Percentiles rank a stretch among this genome's conserved stretches.
Evolutionary conservation across 2,113 vertebrate genomes (phyloP).

Genomic region (Mobula hypostoma): DNA sequence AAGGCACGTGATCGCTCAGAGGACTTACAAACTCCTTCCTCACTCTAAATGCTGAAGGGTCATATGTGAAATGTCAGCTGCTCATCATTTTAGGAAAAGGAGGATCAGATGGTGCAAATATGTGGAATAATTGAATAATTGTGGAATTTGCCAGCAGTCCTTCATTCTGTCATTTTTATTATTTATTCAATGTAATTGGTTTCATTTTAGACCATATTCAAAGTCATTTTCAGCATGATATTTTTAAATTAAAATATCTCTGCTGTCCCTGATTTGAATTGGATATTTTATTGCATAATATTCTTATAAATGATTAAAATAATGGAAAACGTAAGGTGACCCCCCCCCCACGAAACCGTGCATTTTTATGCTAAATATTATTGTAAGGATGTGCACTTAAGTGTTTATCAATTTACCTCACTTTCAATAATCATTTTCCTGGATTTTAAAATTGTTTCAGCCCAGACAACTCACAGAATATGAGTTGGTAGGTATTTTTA

Average conservation of each 20-base stretch:
- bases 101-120: neutral
- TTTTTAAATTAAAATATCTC: constrained; percentile 8
- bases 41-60: neutral
- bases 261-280: neutral
- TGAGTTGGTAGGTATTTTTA: neutral
- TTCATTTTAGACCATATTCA: neutral
- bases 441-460: neutral
- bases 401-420: neutral
- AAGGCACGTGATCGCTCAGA: no score
- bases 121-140: neutral
- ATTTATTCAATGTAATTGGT: neutral
- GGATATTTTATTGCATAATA: neutral
- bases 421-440: neutral
- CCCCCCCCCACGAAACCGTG: neutral
- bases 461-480: neutral
- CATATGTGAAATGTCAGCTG: neutral
- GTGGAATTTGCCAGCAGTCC: neutral
- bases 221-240: neutral
- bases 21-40: no score
- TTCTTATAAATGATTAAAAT: neutral
- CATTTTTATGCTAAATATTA: neutral
- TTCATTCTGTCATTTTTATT: neutral
- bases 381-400: neutral
- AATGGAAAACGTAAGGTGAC: neutral
- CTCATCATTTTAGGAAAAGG: neutral